phyloP scores from a whole-genome alignment of 1,140 invertebrate genomes.

The Pogonomyrmex barbatus region DNA sequence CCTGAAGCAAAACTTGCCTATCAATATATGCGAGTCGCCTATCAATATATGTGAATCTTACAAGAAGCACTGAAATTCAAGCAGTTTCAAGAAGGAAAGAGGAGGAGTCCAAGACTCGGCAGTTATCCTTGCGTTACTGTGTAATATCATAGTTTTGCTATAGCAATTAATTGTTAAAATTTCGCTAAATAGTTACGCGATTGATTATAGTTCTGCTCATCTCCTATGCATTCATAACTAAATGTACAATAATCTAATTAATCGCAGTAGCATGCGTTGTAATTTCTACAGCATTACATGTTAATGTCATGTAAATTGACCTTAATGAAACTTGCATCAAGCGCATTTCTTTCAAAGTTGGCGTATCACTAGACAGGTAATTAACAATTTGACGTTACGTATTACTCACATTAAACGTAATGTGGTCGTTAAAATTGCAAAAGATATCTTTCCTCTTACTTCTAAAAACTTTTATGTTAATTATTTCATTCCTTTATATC shows the following conservation, averaged over 20 bases:
- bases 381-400: constrained; percentile 37
- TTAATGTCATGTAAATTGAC: constrained; percentile 51
- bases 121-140: not conserved
- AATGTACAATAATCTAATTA: constrained; percentile 40
- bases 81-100: too few relatives aligned
- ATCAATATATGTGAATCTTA: not conserved
- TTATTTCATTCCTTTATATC: not conserved
- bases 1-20: not conserved
- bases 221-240: not conserved
- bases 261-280: constrained; percentile 23
- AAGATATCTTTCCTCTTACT: not conserved
- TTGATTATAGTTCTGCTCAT: not conserved
- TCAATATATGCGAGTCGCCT: not conserved
- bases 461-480: not conserved
- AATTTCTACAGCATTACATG: constrained; percentile 19
- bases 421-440: not conserved
- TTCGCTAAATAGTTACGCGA: not conserved
- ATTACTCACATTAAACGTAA: not conserved
- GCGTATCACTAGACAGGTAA: constrained; percentile 20
- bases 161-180: not conserved
- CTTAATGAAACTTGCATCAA: constrained; percentile 38
- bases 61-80: not conserved
- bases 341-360: constrained; percentile 39
- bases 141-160: not conserved
- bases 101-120: not conserved